Percentiles rank a stretch among this genome's conserved stretches.
These are phyloP conservation scores for Polydrusus tereticollis DNA, from an alignment of 2,888 invertebrate species.

Conservation along the genomic window DNA sequence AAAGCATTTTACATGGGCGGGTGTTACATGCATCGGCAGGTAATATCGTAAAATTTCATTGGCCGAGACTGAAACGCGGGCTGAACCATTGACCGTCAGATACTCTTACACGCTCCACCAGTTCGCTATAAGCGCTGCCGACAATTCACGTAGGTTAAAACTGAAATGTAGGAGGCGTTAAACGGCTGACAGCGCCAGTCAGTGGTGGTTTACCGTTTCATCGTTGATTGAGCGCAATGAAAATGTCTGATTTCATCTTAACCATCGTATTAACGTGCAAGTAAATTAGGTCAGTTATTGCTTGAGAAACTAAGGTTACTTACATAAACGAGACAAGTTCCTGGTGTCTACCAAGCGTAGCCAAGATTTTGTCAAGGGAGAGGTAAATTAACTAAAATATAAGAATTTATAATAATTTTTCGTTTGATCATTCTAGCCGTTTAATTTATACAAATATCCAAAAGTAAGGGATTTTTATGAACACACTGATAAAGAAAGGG, in stretches of 20 bases:
- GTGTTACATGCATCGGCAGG: conserved; percentile 39
- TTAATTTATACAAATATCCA: too few relatives aligned
- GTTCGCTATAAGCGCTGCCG: conserved; percentile 49
- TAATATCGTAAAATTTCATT: conserved; percentile 50
- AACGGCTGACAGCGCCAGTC: conserved; percentile 17
- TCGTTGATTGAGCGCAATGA: conserved; percentile 7
- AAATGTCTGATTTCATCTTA: background rate
- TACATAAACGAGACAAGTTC: too few relatives aligned
- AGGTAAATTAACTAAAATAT: too few relatives aligned
- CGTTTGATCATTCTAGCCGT: too few relatives aligned
- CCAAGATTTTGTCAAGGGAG: too few relatives aligned
- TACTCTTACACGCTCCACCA: conserved; percentile 62
- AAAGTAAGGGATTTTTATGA: too few relatives aligned
- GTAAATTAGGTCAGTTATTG: too few relatives aligned
- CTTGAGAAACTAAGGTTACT: too few relatives aligned
- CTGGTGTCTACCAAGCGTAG: too few relatives aligned
- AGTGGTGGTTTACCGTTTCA: conserved; percentile 9
- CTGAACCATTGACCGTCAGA: conserved; percentile 60
- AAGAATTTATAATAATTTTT: too few relatives aligned
- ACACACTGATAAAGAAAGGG: too few relatives aligned
- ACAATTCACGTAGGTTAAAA: conserved; percentile 36
- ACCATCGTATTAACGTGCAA: too few relatives aligned
- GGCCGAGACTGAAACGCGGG: conserved; percentile 54
- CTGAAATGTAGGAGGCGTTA: conserved; percentile 39
- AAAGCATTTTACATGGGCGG: conserved; percentile 45